Evolutionary conservation across 2,113 vertebrate genomes (phyloP).

Genomic region (Phasianus colchicus): DNA sequence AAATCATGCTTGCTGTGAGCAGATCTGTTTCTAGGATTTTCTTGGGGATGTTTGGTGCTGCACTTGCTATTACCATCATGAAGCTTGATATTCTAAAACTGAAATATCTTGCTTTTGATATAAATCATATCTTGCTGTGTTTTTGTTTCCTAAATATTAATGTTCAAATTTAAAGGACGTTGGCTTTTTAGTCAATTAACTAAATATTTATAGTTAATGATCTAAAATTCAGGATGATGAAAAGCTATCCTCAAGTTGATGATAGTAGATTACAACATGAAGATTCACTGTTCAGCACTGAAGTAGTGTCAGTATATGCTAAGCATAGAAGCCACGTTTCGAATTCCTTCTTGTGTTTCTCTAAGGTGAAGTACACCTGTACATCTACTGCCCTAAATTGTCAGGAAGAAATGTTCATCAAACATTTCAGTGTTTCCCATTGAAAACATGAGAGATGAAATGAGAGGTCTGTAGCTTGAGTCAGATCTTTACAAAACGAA

Average conservation of each 20-base stretch:
- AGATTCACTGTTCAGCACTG: not conserved
- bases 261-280: not conserved
- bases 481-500: not conserved
- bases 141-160: not conserved
- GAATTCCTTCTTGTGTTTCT: not conserved
- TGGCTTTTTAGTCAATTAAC: not conserved
- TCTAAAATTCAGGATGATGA: not conserved
- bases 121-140: not conserved
- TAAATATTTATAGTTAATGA: not conserved
- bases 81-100: not conserved
- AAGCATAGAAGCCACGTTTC: not conserved
- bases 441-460: not conserved
- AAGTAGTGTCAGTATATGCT: not conserved
- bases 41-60: not conserved
- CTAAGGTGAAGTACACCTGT: not conserved
- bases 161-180: not conserved
- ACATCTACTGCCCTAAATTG: not conserved
- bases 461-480: not conserved
- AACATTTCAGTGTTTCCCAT: not conserved
- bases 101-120: not conserved
- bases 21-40: not conserved
- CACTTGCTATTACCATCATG: not conserved
- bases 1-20: not conserved
- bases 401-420: not conserved
- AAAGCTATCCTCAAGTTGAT: not conserved